Evolutionary conservation across 2,113 vertebrate species (phyloP), one percentile per base, ranked within the genome.

Genomic region (Solea senegalensis): DNA sequence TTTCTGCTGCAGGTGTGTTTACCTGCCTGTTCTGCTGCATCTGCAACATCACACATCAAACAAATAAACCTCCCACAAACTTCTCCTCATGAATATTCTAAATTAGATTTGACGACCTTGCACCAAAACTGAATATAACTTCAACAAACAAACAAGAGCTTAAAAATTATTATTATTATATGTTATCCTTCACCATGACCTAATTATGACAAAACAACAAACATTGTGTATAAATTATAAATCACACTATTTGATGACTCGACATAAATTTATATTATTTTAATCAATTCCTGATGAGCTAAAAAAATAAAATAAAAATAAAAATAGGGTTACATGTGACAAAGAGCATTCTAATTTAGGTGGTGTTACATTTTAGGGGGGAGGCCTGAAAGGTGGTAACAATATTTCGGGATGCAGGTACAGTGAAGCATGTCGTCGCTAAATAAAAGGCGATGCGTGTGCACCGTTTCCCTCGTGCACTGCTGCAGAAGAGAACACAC

Each of bases 361-460:
- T 57, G 61, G 56, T 61, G 52, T 51, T 61, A 13, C 26, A 59
- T 8, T 70, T 6, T 41, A 6, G 8, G 61, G 58, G 58, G 55
- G 41, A 60, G 80, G 84, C 69, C 80, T 74, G 69, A 48, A 69
- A 64, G 66, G 84, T 80, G 83, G 82, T 72, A 75, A 77, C 72
- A 74, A 52, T 26, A 80, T 49, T 53, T 9, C 26, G 16, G 53
- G 64, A 52, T 54, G 54, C 34, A 60, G 74, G 79, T 28, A 64
- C 80, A 65, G 65, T 68, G 46, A 83, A 28, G 63, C 62, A 44
- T 49, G 69, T 58, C 65, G 44, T 57, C 67, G 78, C 66, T 73
- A 45, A 73, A 83, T n/a, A n/a, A 39, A 49, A 21, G 74, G 66
- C 83, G 83, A 82, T 82, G 78, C 88, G 86, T 77, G 73, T 72